phyloP scores from a whole-genome alignment of 2,113 vertebrate genomes.

The Tinamus guttatus region DNA sequence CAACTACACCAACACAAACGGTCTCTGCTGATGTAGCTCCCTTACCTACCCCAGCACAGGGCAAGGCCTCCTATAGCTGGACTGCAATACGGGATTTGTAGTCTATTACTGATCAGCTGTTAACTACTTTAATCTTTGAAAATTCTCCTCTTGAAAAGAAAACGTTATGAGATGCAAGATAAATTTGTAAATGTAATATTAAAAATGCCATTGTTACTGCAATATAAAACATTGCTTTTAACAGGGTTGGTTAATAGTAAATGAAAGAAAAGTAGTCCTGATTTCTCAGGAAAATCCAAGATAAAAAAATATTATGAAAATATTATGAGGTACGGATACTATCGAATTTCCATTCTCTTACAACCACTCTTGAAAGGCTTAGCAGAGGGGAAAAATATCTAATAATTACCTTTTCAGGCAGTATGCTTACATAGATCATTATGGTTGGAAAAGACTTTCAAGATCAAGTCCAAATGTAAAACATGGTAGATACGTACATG shows the following conservation, averaged over 20 bases:
- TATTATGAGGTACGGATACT: neutral
- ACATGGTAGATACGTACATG: too few relatives aligned
- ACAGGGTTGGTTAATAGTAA: neutral
- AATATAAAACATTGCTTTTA: neutral
- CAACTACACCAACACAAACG: neutral
- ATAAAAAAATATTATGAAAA: neutral
- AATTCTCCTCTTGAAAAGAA: neutral
- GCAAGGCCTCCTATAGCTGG: neutral
- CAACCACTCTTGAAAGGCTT: neutral
- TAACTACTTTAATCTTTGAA: neutral
- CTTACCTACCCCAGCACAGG: neutral
- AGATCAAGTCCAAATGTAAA: too few relatives aligned
- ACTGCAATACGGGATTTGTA: neutral
- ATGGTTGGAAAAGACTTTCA: neutral
- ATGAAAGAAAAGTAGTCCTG: neutral
- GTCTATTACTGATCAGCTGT: neutral
- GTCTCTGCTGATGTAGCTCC: neutral
- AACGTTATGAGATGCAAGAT: neutral
- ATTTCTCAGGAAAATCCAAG: neutral
- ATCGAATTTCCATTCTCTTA: neutral
- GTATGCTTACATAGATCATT: rapidly evolving
- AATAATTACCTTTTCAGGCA: neutral
- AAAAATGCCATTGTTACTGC: neutral
- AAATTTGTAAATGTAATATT: rapidly evolving
- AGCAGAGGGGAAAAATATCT: neutral